Base-by-base conservation (phyloP, 2,888 invertebrate species). In the Cyclophora albipunctata region DNA sequence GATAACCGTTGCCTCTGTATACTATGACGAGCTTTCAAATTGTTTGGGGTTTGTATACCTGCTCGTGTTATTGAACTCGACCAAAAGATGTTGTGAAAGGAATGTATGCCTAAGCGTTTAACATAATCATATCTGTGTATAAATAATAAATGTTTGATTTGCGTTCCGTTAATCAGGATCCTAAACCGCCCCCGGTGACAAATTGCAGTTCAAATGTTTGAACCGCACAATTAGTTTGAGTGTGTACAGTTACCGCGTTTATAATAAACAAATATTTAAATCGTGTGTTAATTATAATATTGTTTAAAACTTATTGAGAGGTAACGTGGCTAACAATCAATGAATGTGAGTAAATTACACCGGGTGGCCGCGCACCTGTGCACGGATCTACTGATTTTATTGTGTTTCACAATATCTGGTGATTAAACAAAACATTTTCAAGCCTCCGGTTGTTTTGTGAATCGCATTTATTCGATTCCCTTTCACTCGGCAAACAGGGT, bases 161-260 rank as follows among this genome's bases (percentile, higher is more conserved):
- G 42, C 42, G 48, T 45, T 48, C 40, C 50, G 48, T 47, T 40
- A 50, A 48, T 47, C 37, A 48, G 43, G 37, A 50, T 48, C 35
- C 49, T 42, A 52, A 42, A 45, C 47, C 42, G 34, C 47, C 48
- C 35, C 48, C 59, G 59, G 66, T 75, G 75, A 76, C 69, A 79
- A 78, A 82, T 80, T 75, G 76, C 71, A 67, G 62, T 69, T 73
- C 73, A 71, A 73, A 67, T 64, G 62, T 63, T 74, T 74, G 73
- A 69, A 76, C 78, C 80, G 67, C 78, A 71, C 75, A 76, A 78
- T 81, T 81, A 75, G 81, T 76, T 81, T 73, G 74, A 74, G 68
- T 66, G 60, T 64, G 67, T 68, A 63, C 67, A 62, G 62, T 67
- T 67, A 71, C 73, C 65, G 55, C 71, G 73, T 66, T 74, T 67